phyloP scores from a whole-genome alignment of 2,888 invertebrate genomes.

The Drosophila buzzatii region DNA sequence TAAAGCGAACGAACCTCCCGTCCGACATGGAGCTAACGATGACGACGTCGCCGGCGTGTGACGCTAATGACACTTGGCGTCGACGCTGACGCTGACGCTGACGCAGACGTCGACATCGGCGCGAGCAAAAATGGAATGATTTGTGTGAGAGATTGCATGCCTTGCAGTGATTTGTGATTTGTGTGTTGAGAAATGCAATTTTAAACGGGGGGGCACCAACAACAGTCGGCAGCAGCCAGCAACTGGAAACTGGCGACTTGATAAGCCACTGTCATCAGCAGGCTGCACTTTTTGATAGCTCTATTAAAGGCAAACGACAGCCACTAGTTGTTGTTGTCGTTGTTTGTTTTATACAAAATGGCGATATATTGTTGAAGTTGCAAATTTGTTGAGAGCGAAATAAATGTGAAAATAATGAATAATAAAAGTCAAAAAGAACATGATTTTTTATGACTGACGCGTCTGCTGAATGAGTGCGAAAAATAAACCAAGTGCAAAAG shows the following conservation, averaged over 20 bases:
- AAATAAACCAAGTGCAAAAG: constrained; percentile 32
- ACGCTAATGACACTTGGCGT: constrained; percentile 78
- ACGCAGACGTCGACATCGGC: constrained; percentile 15
- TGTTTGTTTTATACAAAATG: constrained; percentile 40
- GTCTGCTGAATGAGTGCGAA: constrained; percentile 37
- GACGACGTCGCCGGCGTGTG: constrained; percentile 62
- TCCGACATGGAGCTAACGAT: constrained; percentile 49
- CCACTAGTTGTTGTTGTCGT: not conserved
- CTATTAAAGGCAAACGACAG: constrained; percentile 58
- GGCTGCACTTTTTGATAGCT: constrained; percentile 69
- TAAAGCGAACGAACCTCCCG: constrained; percentile 59
- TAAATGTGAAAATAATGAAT: constrained; percentile 84
- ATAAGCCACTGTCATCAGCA: constrained; percentile 71
- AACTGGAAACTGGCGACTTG: constrained; percentile 52
- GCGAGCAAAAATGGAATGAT: constrained; percentile 73
- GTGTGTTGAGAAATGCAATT: constrained; percentile 80
- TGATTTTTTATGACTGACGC: constrained; percentile 77
- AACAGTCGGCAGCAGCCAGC: constrained; percentile 29
- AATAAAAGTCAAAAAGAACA: constrained; percentile 84
- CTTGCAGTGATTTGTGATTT: constrained; percentile 77
- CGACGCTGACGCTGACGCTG: constrained; percentile 21
- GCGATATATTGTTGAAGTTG: constrained; percentile 54
- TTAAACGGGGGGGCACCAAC: constrained; percentile 62
- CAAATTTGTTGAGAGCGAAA: constrained; percentile 50
- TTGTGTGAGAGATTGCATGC: constrained; percentile 81